Evolutionary conservation across 2,797 vertebrate species (phyloP).

Genomic region (Coracias cyanogaster): DNA sequence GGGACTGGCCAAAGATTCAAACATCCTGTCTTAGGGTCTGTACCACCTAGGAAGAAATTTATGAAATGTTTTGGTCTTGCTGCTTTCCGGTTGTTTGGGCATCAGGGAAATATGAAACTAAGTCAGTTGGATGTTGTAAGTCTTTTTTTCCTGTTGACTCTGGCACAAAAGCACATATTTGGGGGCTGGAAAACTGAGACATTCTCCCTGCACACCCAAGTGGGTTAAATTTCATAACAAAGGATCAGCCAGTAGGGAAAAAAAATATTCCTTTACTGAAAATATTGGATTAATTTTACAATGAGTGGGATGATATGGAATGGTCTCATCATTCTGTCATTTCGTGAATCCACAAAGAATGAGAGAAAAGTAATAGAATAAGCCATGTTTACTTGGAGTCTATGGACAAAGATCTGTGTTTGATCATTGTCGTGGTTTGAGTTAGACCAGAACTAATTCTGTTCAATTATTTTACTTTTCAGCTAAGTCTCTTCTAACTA

Average conservation of each 20-base stretch:
- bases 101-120: slow-evolving; percentile 62
- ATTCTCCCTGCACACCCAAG: neutral
- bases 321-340: neutral
- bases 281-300: slow-evolving; percentile 28
- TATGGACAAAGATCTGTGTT: neutral
- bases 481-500: too few species aligned
- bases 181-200: slow-evolving; percentile 24
- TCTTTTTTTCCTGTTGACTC: slow-evolving; percentile 59
- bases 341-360: neutral
- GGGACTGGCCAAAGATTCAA: slow-evolving; percentile 11
- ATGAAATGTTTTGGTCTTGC: slow-evolving; percentile 52
- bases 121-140: slow-evolving; percentile 21
- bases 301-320: neutral
- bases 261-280: neutral
- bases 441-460: neutral
- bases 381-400: neutral
- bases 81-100: slow-evolving; percentile 53
- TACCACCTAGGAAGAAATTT: slow-evolving; percentile 71
- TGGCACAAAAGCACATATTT: slow-evolving; percentile 38
- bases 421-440: neutral
- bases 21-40: slow-evolving; percentile 16
- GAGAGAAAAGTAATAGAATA: neutral
- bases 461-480: neutral
- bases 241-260: neutral
- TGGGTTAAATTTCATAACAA: slow-evolving; percentile 41